These are phyloP conservation scores for Crotalus horridus DNA, from an alignment of 2,113 vertebrate species.

Conservation along the genomic window DNA sequence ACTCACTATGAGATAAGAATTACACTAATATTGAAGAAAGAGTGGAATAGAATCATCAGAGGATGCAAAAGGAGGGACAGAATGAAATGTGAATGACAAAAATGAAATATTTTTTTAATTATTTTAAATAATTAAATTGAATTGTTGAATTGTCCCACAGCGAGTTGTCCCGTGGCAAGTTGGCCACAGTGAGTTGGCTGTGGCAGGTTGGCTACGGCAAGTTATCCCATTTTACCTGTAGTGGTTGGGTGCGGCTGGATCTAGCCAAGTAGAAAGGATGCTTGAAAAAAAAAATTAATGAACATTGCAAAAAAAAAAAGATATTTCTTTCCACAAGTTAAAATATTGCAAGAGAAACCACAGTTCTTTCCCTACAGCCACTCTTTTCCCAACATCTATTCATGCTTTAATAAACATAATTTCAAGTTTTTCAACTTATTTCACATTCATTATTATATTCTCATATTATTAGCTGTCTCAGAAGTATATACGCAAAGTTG, in stretches of 20 bases:
- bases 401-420: background rate
- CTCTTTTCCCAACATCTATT: background rate
- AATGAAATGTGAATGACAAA: too few relatives aligned
- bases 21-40: too few relatives aligned
- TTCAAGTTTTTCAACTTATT: background rate
- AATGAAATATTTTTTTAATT: too few relatives aligned
- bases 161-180: too few relatives aligned
- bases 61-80: too few relatives aligned
- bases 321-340: background rate
- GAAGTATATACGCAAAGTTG: slow-evolving; percentile 66
- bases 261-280: background rate
- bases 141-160: too few relatives aligned
- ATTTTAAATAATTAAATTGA: too few relatives aligned
- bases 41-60: too few relatives aligned
- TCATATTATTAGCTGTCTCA: slow-evolving; percentile 68
- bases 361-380: background rate
- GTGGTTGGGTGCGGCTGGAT: background rate
- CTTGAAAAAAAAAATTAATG: background rate
- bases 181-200: too few relatives aligned
- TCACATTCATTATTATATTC: background rate
- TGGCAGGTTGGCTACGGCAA: too few relatives aligned
- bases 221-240: too few relatives aligned
- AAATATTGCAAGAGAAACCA: background rate
- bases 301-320: background rate
- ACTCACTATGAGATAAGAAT: too few relatives aligned